phyloP scores from a whole-genome alignment of 1,140 invertebrate genomes.

The Atta texana region DNA sequence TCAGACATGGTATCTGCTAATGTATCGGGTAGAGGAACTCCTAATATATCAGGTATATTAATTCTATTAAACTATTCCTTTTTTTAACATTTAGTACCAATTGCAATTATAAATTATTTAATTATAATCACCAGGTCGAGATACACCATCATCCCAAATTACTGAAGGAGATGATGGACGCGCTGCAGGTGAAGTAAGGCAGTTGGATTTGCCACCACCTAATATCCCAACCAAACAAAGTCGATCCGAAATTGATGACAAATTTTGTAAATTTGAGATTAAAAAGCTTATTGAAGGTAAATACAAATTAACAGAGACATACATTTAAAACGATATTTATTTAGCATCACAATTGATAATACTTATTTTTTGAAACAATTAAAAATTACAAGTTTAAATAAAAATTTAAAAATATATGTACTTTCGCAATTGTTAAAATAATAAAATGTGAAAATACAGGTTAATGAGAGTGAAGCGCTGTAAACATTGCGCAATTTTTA shows the following conservation, averaged over 20 bases:
- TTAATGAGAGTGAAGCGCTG: too few relatives aligned
- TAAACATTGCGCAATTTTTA: too few relatives aligned
- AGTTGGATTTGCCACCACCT: constrained; percentile 87
- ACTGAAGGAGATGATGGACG: constrained; percentile 91
- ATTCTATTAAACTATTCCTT: not conserved
- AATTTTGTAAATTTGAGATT: constrained; percentile 99
- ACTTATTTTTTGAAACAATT: not conserved
- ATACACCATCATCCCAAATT: constrained; percentile 97
- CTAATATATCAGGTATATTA: constrained; percentile 95
- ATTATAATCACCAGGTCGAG: constrained; percentile 89
- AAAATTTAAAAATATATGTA: too few relatives aligned
- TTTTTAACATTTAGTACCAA: constrained; percentile 11
- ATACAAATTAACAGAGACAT: not conserved
- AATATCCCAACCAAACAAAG: constrained; percentile 91
- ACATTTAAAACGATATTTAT: not conserved
- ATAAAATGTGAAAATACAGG: too few relatives aligned
- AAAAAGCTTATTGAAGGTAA: constrained; percentile 93
- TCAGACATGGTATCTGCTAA: constrained; percentile 97
- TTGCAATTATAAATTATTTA: not conserved
- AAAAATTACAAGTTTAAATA: too few relatives aligned
- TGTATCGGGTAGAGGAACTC: constrained; percentile 94
- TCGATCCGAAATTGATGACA: constrained; percentile 97
- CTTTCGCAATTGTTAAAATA: too few relatives aligned
- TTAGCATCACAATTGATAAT: not conserved
- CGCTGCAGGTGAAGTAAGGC: constrained; percentile 84